These are phyloP conservation scores for Diuraphis noxia DNA, from an alignment of 1,140 invertebrate genomes.

Conservation along the genomic window DNA sequence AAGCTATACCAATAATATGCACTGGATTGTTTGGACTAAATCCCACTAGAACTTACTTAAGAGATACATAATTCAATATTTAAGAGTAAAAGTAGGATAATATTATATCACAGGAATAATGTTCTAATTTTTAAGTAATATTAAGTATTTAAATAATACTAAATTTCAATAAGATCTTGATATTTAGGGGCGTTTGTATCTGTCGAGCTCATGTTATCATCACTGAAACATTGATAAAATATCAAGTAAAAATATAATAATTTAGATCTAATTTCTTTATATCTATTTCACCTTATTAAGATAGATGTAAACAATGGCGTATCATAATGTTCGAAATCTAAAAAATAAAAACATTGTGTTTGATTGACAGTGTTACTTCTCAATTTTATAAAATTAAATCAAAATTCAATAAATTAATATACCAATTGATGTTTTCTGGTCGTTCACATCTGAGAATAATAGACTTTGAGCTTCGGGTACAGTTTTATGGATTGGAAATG, in stretches of 20 bases:
- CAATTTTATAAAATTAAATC: background rate
- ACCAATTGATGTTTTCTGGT: conserved; percentile 49
- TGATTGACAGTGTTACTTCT: background rate
- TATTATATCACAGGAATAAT: conserved; percentile 36
- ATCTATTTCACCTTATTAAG: conserved; percentile 20
- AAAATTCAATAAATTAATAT: background rate
- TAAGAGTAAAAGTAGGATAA: background rate
- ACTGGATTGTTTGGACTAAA: conserved; percentile 29
- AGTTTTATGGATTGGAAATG: conserved; percentile 45
- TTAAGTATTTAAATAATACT: background rate
- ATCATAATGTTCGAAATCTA: conserved; percentile 4
- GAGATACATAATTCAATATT: background rate
- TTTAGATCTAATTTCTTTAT: background rate
- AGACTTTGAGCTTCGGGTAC: conserved; percentile 46
- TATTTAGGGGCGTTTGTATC: conserved; percentile 23
- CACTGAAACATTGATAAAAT: conserved; percentile 29
- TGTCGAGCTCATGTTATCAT: background rate
- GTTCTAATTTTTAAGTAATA: background rate
- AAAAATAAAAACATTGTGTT: background rate
- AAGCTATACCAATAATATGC: conserved; percentile 14
- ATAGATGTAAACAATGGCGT: conserved; percentile 23
- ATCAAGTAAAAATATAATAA: background rate
- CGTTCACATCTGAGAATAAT: conserved; percentile 15
- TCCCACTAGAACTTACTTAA: background rate
- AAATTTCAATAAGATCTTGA: conserved; percentile 53